These are phyloP conservation scores for Oxyteleia sp. DNA, from an alignment of 2,888 invertebrate species.

Conservation along the genomic window DNA sequence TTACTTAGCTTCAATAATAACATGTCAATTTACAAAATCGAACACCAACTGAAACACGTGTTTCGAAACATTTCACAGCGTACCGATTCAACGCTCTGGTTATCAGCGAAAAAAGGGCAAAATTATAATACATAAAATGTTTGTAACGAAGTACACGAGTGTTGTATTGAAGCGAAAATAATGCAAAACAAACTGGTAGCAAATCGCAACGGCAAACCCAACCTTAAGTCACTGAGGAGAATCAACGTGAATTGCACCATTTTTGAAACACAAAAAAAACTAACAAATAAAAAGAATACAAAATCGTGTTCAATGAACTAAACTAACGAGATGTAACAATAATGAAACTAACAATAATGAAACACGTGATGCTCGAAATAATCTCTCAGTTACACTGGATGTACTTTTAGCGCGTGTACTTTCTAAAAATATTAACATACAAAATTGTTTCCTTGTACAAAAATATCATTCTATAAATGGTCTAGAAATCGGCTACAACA, in stretches of 20 bases:
- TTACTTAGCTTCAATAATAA: too few relatives aligned
- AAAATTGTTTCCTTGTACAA: conserved; percentile 71
- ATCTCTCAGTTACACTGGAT: conserved; percentile 54
- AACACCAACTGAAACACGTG: too few relatives aligned
- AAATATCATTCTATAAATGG: conserved; percentile 72
- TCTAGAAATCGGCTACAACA: conserved; percentile 64
- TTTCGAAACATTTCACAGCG: too few relatives aligned
- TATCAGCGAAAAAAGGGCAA: too few relatives aligned
- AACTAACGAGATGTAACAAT: conserved; percentile 57
- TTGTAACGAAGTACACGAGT: too few relatives aligned
- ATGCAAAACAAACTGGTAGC: conserved; percentile 1
- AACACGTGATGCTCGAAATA: conserved; percentile 44
- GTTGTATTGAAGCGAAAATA: conserved; percentile 13
- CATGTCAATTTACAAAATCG: too few relatives aligned
- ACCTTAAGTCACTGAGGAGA: conserved; percentile 42
- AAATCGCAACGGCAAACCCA: conserved; percentile 11
- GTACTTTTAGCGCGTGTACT: conserved; percentile 32
- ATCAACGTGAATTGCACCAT: conserved; percentile 56
- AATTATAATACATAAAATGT: not conserved
- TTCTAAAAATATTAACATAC: conserved; percentile 71
- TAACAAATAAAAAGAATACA: conserved; percentile 46
- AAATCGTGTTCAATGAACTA: conserved; percentile 33
- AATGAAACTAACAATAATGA: conserved; percentile 51
- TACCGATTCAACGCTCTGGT: too few relatives aligned
- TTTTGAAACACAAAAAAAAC: conserved; percentile 19